Conservation (phyloP, 1,140 invertebrate species). For the Bilobella aurantiaca region DNA sequence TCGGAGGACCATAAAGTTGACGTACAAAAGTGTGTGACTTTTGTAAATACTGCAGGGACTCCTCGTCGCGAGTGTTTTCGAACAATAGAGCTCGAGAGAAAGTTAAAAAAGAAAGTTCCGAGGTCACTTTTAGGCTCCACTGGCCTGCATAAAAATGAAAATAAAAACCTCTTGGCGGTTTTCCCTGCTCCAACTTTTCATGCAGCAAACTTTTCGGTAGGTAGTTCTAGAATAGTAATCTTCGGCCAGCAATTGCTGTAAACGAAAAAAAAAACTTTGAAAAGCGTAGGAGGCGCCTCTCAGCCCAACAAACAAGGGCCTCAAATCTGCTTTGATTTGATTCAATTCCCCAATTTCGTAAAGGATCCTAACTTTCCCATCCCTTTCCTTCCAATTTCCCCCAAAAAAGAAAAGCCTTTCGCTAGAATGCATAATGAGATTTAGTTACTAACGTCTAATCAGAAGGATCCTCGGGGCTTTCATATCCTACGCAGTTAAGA, state of each 20-base stretch:
- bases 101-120: neutral
- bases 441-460: constrained; percentile 3
- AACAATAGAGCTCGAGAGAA: neutral
- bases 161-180: constrained; percentile 6
- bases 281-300: neutral
- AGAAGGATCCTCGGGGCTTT: neutral
- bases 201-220: no score
- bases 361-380: neutral
- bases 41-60: constrained; percentile 2
- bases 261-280: neutral
- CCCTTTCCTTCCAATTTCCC: constrained; percentile 2
- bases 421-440: constrained; percentile 7
- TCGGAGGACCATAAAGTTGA: constrained; percentile 8
- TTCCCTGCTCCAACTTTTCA: no score
- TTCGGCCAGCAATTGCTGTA: no score
- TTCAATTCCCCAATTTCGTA: constrained; percentile 2
- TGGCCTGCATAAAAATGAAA: constrained; percentile 8
- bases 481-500: neutral
- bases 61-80: neutral
- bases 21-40: neutral
- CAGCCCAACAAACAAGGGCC: neutral
- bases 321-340: constrained; percentile 8
- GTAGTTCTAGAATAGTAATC: no score
- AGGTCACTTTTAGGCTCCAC: neutral
- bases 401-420: neutral